These are phyloP conservation scores for Crypturellus tataupa DNA, from an alignment of 2,797 vertebrate species.

Conservation along the genomic window DNA sequence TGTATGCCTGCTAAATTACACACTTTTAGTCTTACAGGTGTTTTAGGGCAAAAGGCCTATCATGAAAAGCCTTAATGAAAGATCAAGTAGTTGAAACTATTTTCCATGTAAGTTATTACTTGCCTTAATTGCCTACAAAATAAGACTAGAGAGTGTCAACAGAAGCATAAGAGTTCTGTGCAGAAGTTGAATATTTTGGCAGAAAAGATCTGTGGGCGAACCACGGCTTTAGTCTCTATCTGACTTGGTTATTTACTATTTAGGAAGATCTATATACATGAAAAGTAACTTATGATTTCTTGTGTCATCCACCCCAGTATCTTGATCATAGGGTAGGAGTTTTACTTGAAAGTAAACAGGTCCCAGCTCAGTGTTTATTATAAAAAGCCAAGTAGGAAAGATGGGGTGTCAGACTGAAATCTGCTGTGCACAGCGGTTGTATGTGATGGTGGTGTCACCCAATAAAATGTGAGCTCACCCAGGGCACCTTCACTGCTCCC, in stretches of 20 bases:
- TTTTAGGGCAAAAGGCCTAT: background rate
- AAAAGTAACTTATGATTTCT: too few species aligned
- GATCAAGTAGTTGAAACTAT: too few species aligned
- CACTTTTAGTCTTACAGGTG: fast-evolving
- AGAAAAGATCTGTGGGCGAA: background rate
- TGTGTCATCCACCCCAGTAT: too few species aligned
- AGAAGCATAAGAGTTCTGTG: too few species aligned
- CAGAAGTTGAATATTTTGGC: too few species aligned
- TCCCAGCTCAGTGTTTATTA: background rate
- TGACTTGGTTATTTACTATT: background rate
- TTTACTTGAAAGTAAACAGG: too few species aligned
- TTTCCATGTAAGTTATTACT: too few species aligned
- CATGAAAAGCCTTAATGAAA: background rate
- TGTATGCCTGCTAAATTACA: background rate
- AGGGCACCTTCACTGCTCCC: slow-evolving; percentile 59
- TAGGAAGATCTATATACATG: too few species aligned
- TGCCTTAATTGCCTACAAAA: too few species aligned
- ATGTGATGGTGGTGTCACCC: background rate
- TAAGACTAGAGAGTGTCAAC: too few species aligned
- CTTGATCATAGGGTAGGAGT: too few species aligned
- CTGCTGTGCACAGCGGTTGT: background rate
- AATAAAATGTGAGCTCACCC: slow-evolving; percentile 55
- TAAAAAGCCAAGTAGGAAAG: background rate
- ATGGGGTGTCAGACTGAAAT: background rate
- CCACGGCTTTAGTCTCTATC: background rate